Evolutionary conservation across 2,113 vertebrate genomes (phyloP).

Genomic region (Rattus rattus): DNA sequence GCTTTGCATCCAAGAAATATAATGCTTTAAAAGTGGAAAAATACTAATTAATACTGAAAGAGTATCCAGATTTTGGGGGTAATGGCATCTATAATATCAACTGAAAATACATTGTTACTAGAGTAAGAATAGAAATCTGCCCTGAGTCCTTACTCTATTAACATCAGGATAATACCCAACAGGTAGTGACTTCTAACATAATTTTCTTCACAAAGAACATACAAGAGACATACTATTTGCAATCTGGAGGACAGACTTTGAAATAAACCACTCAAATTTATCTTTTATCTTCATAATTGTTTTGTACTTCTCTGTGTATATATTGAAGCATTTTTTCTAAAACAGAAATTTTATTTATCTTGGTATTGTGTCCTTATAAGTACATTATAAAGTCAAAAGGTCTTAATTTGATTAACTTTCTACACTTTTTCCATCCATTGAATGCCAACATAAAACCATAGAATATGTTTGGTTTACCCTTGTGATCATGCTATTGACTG

Average conservation of each 20-base stretch:
- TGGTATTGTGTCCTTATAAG: background rate
- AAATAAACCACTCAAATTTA: background rate
- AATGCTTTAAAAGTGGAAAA: background rate
- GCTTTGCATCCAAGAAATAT: background rate
- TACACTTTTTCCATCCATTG: background rate
- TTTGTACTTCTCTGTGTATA: background rate
- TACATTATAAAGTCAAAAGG: background rate
- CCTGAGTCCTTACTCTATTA: background rate
- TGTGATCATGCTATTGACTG: background rate
- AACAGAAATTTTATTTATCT: background rate
- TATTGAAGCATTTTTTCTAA: background rate
- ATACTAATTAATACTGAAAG: background rate
- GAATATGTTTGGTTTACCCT: background rate
- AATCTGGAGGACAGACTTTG: background rate
- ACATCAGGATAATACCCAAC: background rate
- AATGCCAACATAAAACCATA: background rate
- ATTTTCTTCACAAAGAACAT: background rate
- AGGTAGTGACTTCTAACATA: background rate
- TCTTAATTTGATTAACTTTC: background rate
- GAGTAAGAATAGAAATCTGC: background rate
- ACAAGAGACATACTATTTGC: background rate
- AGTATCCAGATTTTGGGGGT: background rate
- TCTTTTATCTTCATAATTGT: background rate
- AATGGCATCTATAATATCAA: background rate
- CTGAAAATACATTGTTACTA: background rate